Base-by-base conservation (phyloP, 2,888 invertebrate genomes). In the Noctua pronuba region DNA sequence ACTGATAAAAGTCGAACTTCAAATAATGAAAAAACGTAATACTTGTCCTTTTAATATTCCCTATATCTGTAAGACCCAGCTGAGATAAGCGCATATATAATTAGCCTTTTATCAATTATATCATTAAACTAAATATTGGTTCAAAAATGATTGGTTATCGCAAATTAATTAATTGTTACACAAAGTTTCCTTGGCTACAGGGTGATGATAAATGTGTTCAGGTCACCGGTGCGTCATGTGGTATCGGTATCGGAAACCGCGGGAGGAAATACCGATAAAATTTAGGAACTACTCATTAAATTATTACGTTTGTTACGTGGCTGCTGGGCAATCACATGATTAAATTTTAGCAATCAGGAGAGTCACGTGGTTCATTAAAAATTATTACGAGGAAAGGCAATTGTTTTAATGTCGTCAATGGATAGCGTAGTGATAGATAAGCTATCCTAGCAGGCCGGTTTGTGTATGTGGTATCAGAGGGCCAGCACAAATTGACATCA, bases 161-260 rank as follows among this genome's bases (percentile, higher is more conserved):
- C 24, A 21, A 52, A 35, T 44, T n/a, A 72, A 65, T 82, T 72
- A 49, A 70, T 72, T 66, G 18, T 24, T n/a, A 6, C 18, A 13
- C n/a, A 31, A 0, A 21, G 38, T 83, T 83, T 82, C 83, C 83
- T 76, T 82, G 66, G 82, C 24, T 82, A 76, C 82, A 44, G 60
- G 5, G 11, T 62, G 62, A 1, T 41, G 46, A 62, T 70, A 52
- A 55, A 44, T 28, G 10, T 55, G 18, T 38, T 24, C 46, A 35
- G 55, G 49, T 70, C 49, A 41, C 35, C 11, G 18, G 10, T 71
- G 16, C 66, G 70, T 78, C 75, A 78, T 38, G 8, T 60, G 35
- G 3, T 31, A 65, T 35, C 28, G 1, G n/a, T 41, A 49, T 31
- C 28, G 10, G 31, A 35, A 31, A 62, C 24, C 18, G 24, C 28